Evolutionary conservation across 2,113 vertebrate species (phyloP).

Genomic region (Sterrhoptilus dennistouni): DNA sequence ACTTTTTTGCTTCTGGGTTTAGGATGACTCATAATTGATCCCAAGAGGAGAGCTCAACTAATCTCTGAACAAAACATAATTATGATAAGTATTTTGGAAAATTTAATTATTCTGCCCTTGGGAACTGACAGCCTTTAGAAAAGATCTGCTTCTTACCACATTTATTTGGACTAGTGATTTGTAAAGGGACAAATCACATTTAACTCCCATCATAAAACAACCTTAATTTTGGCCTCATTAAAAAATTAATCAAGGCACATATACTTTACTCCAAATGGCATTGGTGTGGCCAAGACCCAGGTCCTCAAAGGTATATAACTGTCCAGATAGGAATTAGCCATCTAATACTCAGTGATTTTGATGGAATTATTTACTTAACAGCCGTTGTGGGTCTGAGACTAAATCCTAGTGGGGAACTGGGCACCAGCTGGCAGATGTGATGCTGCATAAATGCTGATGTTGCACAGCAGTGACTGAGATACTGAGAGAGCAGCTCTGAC

Average conservation of each 20-base stretch:
- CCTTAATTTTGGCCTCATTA: not conserved
- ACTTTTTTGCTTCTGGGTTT: constrained; percentile 25
- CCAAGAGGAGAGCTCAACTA: constrained; percentile 7
- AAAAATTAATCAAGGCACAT: not conserved
- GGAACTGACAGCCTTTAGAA: constrained; percentile 16
- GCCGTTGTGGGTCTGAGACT: not conserved
- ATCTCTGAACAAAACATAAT: constrained; percentile 59
- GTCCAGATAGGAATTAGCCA: not conserved
- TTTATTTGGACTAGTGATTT: constrained; percentile 37
- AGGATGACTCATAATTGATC: constrained; percentile 50
- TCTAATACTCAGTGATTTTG: not conserved
- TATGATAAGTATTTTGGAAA: constrained; percentile 64
- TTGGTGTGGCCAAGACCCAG: not conserved
- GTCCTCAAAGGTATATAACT: not conserved
- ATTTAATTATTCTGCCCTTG: constrained; percentile 47
- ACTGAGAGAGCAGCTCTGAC: not conserved
- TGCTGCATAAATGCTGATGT: not conserved
- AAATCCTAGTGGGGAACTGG: not conserved
- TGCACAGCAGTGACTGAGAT: not conserved
- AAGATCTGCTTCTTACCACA: constrained; percentile 1
- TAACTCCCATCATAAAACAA: not conserved
- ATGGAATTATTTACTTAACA: not conserved
- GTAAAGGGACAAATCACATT: constrained; percentile 22
- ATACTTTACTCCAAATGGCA: not conserved
- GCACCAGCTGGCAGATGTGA: not conserved